Conservation (phyloP, 2,888 invertebrate genomes). For the Lomographa bimaculata region DNA sequence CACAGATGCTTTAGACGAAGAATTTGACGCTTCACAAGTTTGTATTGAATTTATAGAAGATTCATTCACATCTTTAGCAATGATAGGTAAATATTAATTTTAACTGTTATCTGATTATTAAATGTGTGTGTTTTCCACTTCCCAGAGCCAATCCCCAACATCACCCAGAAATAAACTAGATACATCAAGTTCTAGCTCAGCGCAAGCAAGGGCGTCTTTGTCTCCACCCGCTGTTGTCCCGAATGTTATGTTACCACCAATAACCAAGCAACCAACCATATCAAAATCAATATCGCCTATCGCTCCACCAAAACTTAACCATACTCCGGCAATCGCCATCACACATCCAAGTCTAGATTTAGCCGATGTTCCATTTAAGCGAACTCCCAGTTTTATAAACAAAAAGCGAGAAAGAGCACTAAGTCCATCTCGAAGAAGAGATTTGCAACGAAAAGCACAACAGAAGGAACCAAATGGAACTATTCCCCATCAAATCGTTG, state of each 20-base stretch:
- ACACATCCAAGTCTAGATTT: conserved; percentile 81
- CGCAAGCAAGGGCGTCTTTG: conserved; percentile 62
- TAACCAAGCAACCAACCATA: conserved; percentile 75
- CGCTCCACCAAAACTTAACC: conserved; percentile 56
- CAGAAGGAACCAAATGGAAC: conserved; percentile 73
- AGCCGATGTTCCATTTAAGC: conserved; percentile 73
- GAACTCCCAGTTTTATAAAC: conserved; percentile 77
- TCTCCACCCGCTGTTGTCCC: conserved; percentile 79
- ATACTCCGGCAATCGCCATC: conserved; percentile 83
- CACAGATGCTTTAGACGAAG: conserved; percentile 91
- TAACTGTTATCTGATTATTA: not conserved
- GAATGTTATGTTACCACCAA: conserved; percentile 67
- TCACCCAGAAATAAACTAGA: conserved; percentile 80
- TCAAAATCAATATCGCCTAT: conserved; percentile 62
- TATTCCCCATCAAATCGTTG: conserved; percentile 64
- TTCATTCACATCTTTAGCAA: conserved; percentile 15
- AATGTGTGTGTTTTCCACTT: conserved; percentile 27
- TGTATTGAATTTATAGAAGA: conserved; percentile 19
- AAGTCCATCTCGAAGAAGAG: conserved; percentile 79
- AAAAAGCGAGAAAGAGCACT: conserved; percentile 78
- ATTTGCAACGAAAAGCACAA: conserved; percentile 64
- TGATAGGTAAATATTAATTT: conserved; percentile 16
- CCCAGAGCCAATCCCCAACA: conserved; percentile 78
- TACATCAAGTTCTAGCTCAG: conserved; percentile 62
- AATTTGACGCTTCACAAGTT: conserved; percentile 85